These are phyloP conservation scores for Acyrthosiphon pisum DNA, from an alignment of 1,140 invertebrate species.

Conservation along the genomic window DNA sequence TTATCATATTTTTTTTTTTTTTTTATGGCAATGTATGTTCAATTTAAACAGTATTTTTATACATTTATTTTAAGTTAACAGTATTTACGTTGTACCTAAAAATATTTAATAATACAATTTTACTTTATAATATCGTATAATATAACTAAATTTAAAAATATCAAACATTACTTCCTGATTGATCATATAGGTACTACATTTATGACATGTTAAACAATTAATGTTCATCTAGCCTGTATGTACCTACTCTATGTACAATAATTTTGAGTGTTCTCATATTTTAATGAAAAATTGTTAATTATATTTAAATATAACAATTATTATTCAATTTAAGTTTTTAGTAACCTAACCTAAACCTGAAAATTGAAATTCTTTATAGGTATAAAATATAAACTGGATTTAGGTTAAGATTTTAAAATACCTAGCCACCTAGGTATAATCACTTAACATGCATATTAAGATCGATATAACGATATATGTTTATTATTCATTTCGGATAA, in stretches of 20 bases:
- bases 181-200: not conserved
- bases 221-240: not conserved
- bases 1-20: not conserved
- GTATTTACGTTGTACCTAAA: constrained; percentile 28
- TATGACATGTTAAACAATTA: not conserved
- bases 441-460: no score
- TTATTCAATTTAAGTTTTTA: not conserved
- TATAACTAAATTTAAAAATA: not conserved
- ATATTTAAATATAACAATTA: constrained; percentile 1
- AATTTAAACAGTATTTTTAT: constrained; percentile 47
- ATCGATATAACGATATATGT: no score
- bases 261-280: not conserved
- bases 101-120: constrained; percentile 1
- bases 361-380: not conserved
- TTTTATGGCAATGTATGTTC: not conserved
- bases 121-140: not conserved
- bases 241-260: not conserved
- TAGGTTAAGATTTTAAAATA: no score
- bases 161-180: not conserved
- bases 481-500: no score
- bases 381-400: not conserved
- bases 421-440: no score
- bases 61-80: constrained; percentile 26
- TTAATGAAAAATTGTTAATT: not conserved
- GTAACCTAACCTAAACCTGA: not conserved